Conservation (phyloP, 2,113 vertebrate species). For the Ctenodactylus gundi region DNA sequence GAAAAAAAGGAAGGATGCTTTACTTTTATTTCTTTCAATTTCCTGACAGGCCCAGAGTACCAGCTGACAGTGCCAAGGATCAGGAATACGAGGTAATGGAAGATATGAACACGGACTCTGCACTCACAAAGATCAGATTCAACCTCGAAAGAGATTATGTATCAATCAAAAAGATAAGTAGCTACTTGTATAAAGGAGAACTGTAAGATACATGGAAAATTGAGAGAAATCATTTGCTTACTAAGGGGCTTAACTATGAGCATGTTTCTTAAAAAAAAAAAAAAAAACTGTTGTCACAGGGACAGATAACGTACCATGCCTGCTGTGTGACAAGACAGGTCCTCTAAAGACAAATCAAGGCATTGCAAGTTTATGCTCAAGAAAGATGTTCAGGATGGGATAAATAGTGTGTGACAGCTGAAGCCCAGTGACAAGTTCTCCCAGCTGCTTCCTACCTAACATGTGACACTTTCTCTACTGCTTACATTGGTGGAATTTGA, state of each 20-base stretch:
- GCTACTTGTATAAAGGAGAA: not conserved
- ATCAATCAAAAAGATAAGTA: not conserved
- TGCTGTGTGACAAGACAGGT: accelerated
- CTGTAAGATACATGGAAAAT: not conserved
- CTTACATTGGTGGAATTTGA: not conserved
- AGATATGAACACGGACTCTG: not conserved
- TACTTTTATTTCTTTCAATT: not conserved
- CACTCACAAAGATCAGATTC: not conserved
- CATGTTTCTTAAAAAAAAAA: not conserved
- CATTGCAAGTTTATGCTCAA: not conserved
- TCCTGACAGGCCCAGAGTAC: not conserved
- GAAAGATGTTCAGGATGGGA: not conserved
- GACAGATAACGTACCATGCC: not conserved
- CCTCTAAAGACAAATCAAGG: not conserved
- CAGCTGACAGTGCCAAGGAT: not conserved
- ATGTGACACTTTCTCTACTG: not conserved
- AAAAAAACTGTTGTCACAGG: not conserved
- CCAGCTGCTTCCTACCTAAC: accelerated
- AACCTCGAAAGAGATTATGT: not conserved
- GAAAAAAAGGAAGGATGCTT: not conserved
- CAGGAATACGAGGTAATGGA: not conserved
- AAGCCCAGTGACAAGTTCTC: not conserved
- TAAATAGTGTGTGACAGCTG: not conserved
- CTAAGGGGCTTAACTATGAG: not conserved
- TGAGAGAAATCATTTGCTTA: not conserved